These are phyloP conservation scores for Podilymbus podiceps DNA, from an alignment of 2,113 vertebrate species.

Conservation along the genomic window DNA sequence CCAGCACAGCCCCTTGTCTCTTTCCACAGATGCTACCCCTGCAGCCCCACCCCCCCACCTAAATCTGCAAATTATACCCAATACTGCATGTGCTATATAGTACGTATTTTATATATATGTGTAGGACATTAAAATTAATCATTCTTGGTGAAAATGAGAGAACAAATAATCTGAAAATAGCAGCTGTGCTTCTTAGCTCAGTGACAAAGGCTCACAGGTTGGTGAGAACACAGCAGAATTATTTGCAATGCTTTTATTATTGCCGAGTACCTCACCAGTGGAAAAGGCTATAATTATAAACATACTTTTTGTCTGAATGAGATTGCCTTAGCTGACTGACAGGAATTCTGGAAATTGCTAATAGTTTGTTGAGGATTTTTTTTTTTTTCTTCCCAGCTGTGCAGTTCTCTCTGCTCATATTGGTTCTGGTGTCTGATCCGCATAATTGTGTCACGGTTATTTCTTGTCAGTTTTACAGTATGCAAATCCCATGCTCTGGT, in stretches of 20 bases:
- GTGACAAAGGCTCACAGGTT: neutral
- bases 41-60: neutral
- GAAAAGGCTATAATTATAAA: neutral
- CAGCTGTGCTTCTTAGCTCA: neutral
- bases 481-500: conserved; percentile 5
- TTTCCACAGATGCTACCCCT: neutral
- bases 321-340: neutral
- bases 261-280: neutral
- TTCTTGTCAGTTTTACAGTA: conserved; percentile 28
- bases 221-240: neutral
- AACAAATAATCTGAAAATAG: neutral
- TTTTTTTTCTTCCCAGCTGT: neutral
- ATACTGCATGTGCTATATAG: neutral
- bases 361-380: neutral
- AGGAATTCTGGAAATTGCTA: conserved; percentile 12
- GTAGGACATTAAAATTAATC: neutral
- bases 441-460: neutral
- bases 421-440: conserved; percentile 17
- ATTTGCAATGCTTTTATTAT: neutral
- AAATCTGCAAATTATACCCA: neutral
- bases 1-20: neutral
- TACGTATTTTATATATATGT: neutral
- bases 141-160: neutral
- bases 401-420: neutral
- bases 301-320: neutral